phyloP scores from a whole-genome alignment of 23 tunicate species.

The Halocynthia aurantium region DNA sequence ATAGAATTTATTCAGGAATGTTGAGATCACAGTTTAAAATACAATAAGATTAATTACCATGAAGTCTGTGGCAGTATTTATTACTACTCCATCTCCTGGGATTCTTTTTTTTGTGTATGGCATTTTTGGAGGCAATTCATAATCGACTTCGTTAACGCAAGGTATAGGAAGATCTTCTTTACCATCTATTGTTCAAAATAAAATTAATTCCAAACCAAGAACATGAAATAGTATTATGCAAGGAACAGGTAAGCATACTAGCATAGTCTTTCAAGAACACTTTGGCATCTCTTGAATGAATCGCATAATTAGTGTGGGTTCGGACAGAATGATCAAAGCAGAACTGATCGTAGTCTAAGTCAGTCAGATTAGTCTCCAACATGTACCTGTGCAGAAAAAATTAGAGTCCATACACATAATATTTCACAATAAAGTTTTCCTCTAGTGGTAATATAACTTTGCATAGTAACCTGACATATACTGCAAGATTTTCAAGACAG shows the following conservation, averaged over 20 bases:
- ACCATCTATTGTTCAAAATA: slow-evolving; percentile 29
- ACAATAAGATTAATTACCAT: slow-evolving; percentile 22
- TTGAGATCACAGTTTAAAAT: not conserved
- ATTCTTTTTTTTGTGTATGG: slow-evolving; percentile 59
- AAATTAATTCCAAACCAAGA: not conserved
- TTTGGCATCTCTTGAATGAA: slow-evolving; percentile 49
- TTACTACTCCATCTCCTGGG: slow-evolving; percentile 60
- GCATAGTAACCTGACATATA: no score
- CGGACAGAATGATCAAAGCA: slow-evolving; percentile 73
- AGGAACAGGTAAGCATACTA: slow-evolving; percentile 18
- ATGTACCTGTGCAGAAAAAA: slow-evolving; percentile 29
- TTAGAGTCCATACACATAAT: no score
- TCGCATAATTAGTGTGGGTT: slow-evolving; percentile 10
- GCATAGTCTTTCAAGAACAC: slow-evolving; percentile 49
- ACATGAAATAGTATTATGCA: not conserved
- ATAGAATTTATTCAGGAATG: no score
- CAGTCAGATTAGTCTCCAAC: slow-evolving; percentile 17
- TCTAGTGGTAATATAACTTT: no score
- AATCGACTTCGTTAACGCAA: slow-evolving; percentile 69
- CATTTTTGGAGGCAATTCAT: slow-evolving; percentile 68
- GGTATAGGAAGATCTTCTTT: slow-evolving; percentile 58
- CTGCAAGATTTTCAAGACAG: no score
- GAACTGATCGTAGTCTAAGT: slow-evolving; percentile 56
- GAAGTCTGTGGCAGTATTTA: slow-evolving; percentile 54
- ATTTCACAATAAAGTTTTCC: no score